phyloP scores from a whole-genome alignment of 2,113 vertebrate species.

The Seriola aureovittata region DNA sequence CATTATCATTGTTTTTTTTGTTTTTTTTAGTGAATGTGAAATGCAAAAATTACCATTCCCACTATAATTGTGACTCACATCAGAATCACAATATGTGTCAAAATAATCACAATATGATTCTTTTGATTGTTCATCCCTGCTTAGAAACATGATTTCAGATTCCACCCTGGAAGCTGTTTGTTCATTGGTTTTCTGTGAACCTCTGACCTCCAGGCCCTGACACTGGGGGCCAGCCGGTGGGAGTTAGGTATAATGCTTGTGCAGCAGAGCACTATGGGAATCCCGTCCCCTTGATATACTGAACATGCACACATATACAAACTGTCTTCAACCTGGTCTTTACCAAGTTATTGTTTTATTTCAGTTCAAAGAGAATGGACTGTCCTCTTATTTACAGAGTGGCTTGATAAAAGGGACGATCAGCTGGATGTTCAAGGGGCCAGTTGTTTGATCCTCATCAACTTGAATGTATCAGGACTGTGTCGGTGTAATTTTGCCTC shows the following conservation, averaged over 20 bases:
- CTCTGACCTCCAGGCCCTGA: not conserved
- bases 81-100: no score
- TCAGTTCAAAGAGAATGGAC: not conserved
- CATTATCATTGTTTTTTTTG: no score
- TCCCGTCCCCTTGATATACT: not conserved
- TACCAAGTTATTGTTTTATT: not conserved
- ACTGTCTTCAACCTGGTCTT: not conserved
- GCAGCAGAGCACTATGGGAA: constrained; percentile 8
- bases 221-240: not conserved
- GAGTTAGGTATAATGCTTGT: constrained; percentile 7
- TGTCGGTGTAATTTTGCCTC: constrained; percentile 20
- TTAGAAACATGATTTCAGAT: not conserved
- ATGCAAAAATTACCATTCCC: no score
- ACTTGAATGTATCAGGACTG: constrained; percentile 16
- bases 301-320: not conserved
- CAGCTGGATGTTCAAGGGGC: constrained; percentile 21
- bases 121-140: no score
- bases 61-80: no score
- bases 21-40: no score
- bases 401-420: not conserved
- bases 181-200: constrained; percentile 2
- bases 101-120: no score
- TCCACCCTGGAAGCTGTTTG: not conserved
- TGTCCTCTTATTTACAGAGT: not conserved
- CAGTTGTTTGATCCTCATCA: constrained; percentile 26